These are phyloP conservation scores for Datnioides undecimradiatus DNA, from an alignment of 2,113 vertebrate species.

Conservation along the genomic window DNA sequence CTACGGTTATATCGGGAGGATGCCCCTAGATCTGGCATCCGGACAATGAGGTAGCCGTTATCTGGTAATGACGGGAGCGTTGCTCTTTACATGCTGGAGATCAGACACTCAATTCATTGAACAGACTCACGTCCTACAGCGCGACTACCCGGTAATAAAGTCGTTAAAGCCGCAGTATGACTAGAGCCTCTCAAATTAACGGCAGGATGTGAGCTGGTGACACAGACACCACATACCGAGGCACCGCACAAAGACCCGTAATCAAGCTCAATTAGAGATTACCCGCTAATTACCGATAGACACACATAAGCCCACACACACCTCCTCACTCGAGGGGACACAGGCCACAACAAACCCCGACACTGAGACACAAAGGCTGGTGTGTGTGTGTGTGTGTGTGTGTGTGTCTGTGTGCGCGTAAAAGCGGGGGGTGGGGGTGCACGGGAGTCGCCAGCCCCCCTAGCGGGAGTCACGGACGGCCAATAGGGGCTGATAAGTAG, in stretches of 20 bases:
- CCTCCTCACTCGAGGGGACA: constrained; percentile 38
- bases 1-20: constrained; percentile 15
- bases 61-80: constrained; percentile 7
- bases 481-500: constrained; percentile 72
- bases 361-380: constrained; percentile 75
- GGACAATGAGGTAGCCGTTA: constrained; percentile 33
- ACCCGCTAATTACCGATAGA: constrained; percentile 79
- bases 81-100: constrained; percentile 25
- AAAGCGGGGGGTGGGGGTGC: constrained; percentile 49
- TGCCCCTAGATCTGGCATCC: constrained; percentile 34
- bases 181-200: constrained; percentile 51
- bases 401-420: constrained; percentile 21
- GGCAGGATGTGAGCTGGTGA: constrained; percentile 69
- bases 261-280: constrained; percentile 81
- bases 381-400: constrained; percentile 31
- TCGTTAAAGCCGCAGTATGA: constrained; percentile 69
- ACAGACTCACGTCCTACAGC: constrained; percentile 16
- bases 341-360: constrained; percentile 63
- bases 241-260: constrained; percentile 56
- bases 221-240: constrained; percentile 68
- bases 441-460: constrained; percentile 48
- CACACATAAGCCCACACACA: constrained; percentile 14
- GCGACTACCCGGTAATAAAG: constrained; percentile 56
- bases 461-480: constrained; percentile 59
- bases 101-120: constrained; percentile 11